Conservation (phyloP, 2,113 vertebrate species). For the Sterrhoptilus dennistouni region DNA sequence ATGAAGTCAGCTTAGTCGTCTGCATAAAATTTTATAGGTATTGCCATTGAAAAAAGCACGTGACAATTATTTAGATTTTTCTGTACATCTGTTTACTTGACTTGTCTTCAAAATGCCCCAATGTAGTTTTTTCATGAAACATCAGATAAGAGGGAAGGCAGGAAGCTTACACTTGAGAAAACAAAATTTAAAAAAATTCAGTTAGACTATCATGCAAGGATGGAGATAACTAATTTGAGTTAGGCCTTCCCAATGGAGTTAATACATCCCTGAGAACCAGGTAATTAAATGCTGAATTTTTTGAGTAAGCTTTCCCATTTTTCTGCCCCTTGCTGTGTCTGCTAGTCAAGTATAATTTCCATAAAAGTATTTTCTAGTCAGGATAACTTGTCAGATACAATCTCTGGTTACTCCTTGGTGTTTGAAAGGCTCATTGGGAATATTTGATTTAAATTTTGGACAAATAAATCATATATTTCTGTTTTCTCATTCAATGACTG, state of each 20-base stretch:
- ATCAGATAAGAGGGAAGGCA: neutral
- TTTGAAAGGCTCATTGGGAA: neutral
- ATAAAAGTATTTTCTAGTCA: neutral
- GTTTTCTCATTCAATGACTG: neutral
- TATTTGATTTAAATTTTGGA: neutral
- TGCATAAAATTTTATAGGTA: neutral
- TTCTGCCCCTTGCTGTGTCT: neutral
- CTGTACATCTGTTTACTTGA: rapidly evolving
- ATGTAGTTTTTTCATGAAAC: neutral
- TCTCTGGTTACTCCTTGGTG: neutral
- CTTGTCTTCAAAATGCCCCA: neutral
- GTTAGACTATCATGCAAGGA: neutral
- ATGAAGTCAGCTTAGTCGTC: neutral
- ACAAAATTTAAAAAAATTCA: neutral
- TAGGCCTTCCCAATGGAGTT: neutral
- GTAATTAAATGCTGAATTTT: neutral
- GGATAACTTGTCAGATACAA: neutral
- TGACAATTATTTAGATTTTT: neutral
- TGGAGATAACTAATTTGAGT: neutral
- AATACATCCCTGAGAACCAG: neutral
- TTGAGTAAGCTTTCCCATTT: neutral
- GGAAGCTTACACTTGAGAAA: neutral
- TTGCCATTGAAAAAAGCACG: neutral
- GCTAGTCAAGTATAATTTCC: neutral
- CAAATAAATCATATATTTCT: neutral